Base-by-base conservation (phyloP, 2,888 invertebrate genomes). In the Nezara viridula region DNA sequence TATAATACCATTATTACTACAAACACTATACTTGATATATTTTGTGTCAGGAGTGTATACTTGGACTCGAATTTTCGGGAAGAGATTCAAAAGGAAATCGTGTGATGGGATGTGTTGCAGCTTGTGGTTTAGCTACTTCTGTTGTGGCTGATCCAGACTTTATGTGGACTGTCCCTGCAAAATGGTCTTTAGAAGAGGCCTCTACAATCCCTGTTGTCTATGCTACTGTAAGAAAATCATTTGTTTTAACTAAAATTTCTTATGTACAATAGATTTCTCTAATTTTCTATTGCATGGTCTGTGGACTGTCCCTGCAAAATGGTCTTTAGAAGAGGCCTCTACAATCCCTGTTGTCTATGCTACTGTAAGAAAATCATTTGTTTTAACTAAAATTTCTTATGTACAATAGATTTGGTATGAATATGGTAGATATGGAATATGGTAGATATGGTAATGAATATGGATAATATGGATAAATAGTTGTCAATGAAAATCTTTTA, bases 21-120 rank as follows among this genome's bases (percentile, higher is more conserved):
- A 24, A 86, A 6, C 32, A 55, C 55, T 40, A 0, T 24, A 27
- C 32, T 27, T 10, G 44, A 44, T 44, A 14, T 2, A 85, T 85
- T 27, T 89, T 49, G 90, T 89, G 89, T 73, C 95, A 97, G 94
- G 99, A 99, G 91, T 99, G 99, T 93, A 97, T 99, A 91, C 94
- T 99, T 90, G 99, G 99, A 85, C 94, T 99, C 92, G 99, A 99
- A 93, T 98, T 98, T 93, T 95, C 98, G 90, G 99, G 99, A 0
- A 95, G 96, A 27, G 95, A 97, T 92, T 93, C 95, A 0, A 92
- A 93, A 90, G 98, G 98, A 16, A 94, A 94, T 89, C 95, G 98
- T 91, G 96, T 98, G 0, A 98, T 98, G 98, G 98, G 98, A 91
- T 96, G 98, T 95, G 96, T 98, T 24, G 96, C 96, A 66, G 97